These are phyloP conservation scores for Drosophila parvula DNA, from an alignment of 1,140 invertebrate genomes.

Conservation along the genomic window DNA sequence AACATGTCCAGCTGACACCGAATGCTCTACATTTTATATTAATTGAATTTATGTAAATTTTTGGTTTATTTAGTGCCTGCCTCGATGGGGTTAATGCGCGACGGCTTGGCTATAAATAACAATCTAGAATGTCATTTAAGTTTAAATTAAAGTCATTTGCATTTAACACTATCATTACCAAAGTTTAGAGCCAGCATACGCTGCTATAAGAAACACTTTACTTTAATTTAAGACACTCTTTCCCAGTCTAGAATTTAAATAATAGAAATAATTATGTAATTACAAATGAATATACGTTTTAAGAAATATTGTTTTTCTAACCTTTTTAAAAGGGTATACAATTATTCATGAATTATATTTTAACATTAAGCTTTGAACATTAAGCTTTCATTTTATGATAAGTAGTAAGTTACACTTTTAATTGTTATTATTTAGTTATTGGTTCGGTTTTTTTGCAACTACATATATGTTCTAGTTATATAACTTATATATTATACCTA, in stretches of 20 bases:
- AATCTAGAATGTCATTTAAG: constrained; percentile 46
- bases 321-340: too few relatives aligned
- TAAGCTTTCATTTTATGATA: too few relatives aligned
- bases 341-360: too few relatives aligned
- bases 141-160: constrained; percentile 31
- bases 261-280: not conserved
- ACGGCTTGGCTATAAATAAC: constrained; percentile 44
- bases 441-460: too few relatives aligned
- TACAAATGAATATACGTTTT: not conserved
- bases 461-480: too few relatives aligned
- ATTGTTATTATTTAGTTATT: too few relatives aligned
- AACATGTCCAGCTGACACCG: constrained; percentile 57
- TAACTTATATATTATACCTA: not conserved
- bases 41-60: constrained; percentile 68
- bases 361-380: too few relatives aligned
- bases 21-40: constrained; percentile 63
- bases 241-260: not conserved
- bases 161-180: constrained; percentile 31
- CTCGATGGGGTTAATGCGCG: constrained; percentile 49
- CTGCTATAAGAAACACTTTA: not conserved
- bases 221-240: not conserved
- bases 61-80: constrained; percentile 27
- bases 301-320: too few relatives aligned
- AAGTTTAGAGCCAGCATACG: not conserved
- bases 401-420: too few relatives aligned